Conservation (phyloP, 1,140 invertebrate genomes). For the Drosophila kikkawai region DNA sequence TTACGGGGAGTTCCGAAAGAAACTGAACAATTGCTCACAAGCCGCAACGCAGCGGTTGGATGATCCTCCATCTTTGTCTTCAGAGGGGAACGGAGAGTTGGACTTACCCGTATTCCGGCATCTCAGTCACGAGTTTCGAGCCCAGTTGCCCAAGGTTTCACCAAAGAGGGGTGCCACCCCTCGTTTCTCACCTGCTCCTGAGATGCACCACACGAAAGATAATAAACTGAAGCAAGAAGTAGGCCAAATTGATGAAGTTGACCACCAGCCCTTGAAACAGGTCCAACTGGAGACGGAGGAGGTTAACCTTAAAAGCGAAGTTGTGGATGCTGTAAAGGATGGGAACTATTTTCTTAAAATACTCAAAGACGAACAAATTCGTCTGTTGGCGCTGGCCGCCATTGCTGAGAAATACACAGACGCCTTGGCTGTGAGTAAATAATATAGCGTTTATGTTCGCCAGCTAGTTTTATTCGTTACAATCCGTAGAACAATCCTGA, state of each 20-base stretch:
- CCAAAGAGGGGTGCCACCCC: slow-evolving; percentile 84
- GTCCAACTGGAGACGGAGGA: slow-evolving; percentile 32
- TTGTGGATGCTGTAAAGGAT: slow-evolving; percentile 83
- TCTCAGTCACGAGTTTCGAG: slow-evolving; percentile 92
- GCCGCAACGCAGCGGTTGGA: slow-evolving; percentile 22
- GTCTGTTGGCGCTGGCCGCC: slow-evolving; percentile 89
- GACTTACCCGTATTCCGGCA: slow-evolving; percentile 91
- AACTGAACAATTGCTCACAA: slow-evolving; percentile 84
- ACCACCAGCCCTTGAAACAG: slow-evolving; percentile 43
- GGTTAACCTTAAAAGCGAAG: slow-evolving; percentile 30
- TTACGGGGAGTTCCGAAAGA: slow-evolving; percentile 85
- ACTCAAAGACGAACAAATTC: slow-evolving; percentile 90
- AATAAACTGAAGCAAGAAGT: not conserved
- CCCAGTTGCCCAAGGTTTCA: slow-evolving; percentile 91
- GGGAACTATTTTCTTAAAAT: slow-evolving; percentile 92
- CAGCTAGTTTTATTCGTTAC: not conserved
- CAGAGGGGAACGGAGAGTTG: slow-evolving; percentile 39
- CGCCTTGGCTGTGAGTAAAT: slow-evolving; percentile 85
- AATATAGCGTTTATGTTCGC: not conserved
- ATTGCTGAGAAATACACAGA: slow-evolving; percentile 89
- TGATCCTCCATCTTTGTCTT: slow-evolving; percentile 1
- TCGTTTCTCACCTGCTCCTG: slow-evolving; percentile 76
- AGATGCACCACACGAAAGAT: slow-evolving; percentile 12
- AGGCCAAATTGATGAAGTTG: slow-evolving; percentile 49
- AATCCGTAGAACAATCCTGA: slow-evolving; percentile 76